phyloP scores from a whole-genome alignment of 1,140 invertebrate species.

The Andrena cerasifolii region DNA sequence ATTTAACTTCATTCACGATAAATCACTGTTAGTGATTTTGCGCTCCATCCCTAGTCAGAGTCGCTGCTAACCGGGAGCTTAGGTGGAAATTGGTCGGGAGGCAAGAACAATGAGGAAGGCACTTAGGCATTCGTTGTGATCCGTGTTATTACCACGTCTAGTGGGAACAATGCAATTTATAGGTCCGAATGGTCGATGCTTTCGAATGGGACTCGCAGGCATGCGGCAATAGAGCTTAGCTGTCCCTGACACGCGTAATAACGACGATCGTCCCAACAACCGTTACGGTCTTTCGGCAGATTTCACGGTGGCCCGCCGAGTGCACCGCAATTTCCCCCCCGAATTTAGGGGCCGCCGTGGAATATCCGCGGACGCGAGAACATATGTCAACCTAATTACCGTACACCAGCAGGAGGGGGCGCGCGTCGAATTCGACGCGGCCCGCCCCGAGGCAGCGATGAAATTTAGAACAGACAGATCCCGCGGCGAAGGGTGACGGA shows the following conservation, averaged over 20 bases:
- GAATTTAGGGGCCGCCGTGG: neutral
- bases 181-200: too few species aligned
- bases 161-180: slow-evolving; percentile 28
- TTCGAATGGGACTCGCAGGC: neutral
- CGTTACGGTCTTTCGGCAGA: slow-evolving; percentile 6
- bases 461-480: slow-evolving; percentile 32
- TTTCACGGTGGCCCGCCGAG: slow-evolving; percentile 17
- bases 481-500: neutral
- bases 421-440: slow-evolving; percentile 1
- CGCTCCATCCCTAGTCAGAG: too few species aligned
- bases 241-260: neutral
- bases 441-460: neutral
- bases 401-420: neutral
- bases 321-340: neutral
- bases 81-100: neutral
- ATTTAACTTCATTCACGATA: too few species aligned
- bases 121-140: neutral
- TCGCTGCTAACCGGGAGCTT: too few species aligned
- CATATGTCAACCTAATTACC: slow-evolving; percentile 42
- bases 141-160: neutral
- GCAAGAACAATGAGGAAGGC: neutral
- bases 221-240: neutral
- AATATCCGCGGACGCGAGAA: too few species aligned
- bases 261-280: slow-evolving; percentile 3
- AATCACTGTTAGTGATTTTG: too few species aligned